A percentile compares a stretch with the other conserved stretches of the same genome.
These are phyloP conservation scores for Tringa solitaria DNA, from an alignment of 2,113 vertebrate genomes.

Conservation along the genomic window DNA sequence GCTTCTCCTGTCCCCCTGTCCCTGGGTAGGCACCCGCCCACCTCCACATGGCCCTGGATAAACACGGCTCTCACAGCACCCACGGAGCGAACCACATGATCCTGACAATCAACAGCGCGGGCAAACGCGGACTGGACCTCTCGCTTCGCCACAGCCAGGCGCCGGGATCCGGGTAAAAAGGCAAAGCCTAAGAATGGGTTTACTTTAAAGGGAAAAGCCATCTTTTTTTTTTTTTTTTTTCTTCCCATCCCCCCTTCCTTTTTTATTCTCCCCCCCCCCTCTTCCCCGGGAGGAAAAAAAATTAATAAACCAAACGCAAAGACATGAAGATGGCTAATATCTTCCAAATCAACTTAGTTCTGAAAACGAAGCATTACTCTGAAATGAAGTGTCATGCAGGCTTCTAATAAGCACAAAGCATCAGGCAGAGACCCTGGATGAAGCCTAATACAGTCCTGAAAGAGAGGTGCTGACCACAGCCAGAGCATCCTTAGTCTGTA, in stretches of 20 bases:
- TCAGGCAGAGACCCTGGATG: neutral
- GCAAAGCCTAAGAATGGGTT: neutral
- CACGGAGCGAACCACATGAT: slow-evolving; percentile 71
- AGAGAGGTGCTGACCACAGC: neutral
- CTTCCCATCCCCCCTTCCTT: fast-evolving
- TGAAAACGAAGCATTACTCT: neutral
- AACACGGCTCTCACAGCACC: slow-evolving; percentile 71
- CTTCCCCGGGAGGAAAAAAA: neutral
- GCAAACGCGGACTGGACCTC: slow-evolving; percentile 1
- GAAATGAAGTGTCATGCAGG: neutral
- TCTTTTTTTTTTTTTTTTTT: too few relatives aligned
- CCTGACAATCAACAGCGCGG: slow-evolving; percentile 46
- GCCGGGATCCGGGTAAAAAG: neutral
- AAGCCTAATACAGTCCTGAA: neutral
- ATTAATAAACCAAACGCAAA: neutral
- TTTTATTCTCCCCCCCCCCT: too few relatives aligned
- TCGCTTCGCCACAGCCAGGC: neutral
- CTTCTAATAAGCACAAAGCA: neutral
- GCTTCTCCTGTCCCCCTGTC: slow-evolving; percentile 75
- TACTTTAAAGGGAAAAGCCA: neutral
- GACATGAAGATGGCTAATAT: neutral
- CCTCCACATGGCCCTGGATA: slow-evolving; percentile 75
- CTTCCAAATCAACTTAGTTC: neutral
- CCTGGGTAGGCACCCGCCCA: slow-evolving; percentile 79
- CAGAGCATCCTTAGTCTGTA: neutral